Conservation (phyloP, 2,888 invertebrate species). For the Heliconius cydno region DNA sequence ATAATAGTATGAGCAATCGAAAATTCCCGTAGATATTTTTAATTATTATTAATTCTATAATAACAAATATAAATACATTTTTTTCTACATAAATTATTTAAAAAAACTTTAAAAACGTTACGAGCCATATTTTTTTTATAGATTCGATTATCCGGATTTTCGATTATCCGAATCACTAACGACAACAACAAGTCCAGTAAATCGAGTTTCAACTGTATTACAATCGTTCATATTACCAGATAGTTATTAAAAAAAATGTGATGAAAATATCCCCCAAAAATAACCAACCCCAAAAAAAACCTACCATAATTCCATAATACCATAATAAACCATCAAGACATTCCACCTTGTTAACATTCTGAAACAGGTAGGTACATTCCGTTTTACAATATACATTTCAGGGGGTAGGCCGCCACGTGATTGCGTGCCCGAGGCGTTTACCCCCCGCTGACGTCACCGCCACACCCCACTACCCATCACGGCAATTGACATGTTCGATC, state of each 20-base stretch:
- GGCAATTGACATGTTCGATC: constrained; percentile 44
- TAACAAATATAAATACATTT: too few species aligned
- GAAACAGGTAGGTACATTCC: constrained; percentile 26
- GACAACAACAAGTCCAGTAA: too few species aligned
- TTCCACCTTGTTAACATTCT: constrained; percentile 36
- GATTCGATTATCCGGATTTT: too few species aligned
- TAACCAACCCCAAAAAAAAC: background rate
- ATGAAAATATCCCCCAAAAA: background rate
- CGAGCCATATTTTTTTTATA: too few species aligned
- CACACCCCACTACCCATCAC: constrained; percentile 69
- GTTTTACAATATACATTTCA: constrained; percentile 41
- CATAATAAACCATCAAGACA: background rate
- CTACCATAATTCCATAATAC: too few species aligned
- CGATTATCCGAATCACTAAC: too few species aligned
- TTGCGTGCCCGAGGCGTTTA: constrained; percentile 59
- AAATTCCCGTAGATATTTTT: background rate
- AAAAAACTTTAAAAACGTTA: background rate
- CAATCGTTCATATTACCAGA: background rate
- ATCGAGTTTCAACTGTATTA: background rate
- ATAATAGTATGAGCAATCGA: constrained; percentile 4
- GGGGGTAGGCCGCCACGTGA: constrained; percentile 64
- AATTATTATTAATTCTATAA: background rate
- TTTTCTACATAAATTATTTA: background rate
- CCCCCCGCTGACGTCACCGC: constrained; percentile 65
- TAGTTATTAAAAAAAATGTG: background rate